A percentile compares a stretch with the other conserved stretches of the same genome.
Evolutionary conservation across 2,797 vertebrate species (phyloP).

Genomic region (Manis javanica): DNA sequence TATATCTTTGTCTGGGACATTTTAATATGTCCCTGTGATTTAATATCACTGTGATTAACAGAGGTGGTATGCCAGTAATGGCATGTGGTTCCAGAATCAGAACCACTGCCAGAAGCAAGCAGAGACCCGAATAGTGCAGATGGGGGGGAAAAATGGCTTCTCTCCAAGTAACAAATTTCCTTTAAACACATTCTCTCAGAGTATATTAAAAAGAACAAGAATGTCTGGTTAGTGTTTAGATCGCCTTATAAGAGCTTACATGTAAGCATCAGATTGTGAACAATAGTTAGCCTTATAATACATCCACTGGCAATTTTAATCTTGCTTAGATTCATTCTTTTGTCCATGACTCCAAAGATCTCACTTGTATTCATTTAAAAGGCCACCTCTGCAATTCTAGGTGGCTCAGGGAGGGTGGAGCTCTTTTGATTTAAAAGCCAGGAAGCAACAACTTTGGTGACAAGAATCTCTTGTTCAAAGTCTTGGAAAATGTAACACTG

Average conservation of each 20-base stretch:
- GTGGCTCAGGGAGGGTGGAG: not conserved
- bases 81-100: slow-evolving; percentile 53
- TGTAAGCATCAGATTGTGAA: slow-evolving; percentile 72
- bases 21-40: slow-evolving; percentile 58
- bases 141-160: slow-evolving; percentile 75
- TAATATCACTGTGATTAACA: slow-evolving; percentile 53
- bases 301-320: slow-evolving; percentile 66
- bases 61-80: slow-evolving; percentile 50
- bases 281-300: slow-evolving; percentile 75
- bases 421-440: slow-evolving; percentile 10
- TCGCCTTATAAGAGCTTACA: slow-evolving; percentile 80
- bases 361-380: slow-evolving; percentile 20
- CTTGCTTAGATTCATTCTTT: slow-evolving; percentile 77
- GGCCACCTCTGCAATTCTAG: not conserved
- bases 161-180: slow-evolving; percentile 83
- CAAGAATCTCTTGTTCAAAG: not conserved
- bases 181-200: slow-evolving; percentile 79
- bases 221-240: slow-evolving; percentile 86
- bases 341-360: slow-evolving; percentile 70
- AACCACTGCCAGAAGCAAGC: slow-evolving; percentile 72
- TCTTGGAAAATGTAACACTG: not conserved
- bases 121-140: slow-evolving; percentile 30
- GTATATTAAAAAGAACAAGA: slow-evolving; percentile 79
- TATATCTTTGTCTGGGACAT: not conserved
- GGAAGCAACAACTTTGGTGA: not conserved